phyloP scores from a whole-genome alignment of 2,797 vertebrate genomes.

The Prionace glauca region DNA sequence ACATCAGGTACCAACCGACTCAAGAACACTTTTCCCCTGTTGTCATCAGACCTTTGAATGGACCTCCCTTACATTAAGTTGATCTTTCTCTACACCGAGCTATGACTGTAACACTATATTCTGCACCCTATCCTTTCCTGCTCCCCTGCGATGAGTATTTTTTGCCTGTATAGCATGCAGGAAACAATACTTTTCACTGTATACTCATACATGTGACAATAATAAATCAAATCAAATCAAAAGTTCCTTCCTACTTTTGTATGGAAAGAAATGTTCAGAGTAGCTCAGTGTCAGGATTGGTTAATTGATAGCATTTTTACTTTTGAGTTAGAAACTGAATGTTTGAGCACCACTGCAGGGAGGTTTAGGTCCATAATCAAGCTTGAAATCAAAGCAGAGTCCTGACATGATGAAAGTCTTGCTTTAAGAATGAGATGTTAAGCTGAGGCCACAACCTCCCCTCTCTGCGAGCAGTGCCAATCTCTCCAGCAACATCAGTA shows the following conservation, averaged over 20 bases:
- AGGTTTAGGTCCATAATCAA: not conserved
- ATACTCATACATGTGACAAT: too few relatives aligned
- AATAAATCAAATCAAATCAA: too few relatives aligned
- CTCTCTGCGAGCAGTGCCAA: not conserved
- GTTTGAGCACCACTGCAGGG: not conserved
- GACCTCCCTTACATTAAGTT: too few relatives aligned
- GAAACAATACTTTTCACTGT: too few relatives aligned
- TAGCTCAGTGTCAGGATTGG: not conserved
- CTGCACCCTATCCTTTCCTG: too few relatives aligned
- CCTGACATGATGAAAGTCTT: not conserved
- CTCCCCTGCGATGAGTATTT: too few relatives aligned
- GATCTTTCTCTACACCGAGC: too few relatives aligned
- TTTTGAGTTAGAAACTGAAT: not conserved
- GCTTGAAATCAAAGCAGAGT: not conserved
- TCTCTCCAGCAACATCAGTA: not conserved
- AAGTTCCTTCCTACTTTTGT: not conserved
- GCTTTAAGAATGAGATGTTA: not conserved
- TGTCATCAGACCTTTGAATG: too few relatives aligned
- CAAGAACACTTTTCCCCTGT: too few relatives aligned
- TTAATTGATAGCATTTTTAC: not conserved
- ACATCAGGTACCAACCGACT: too few relatives aligned
- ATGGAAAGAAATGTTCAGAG: not conserved
- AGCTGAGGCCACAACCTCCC: not conserved
- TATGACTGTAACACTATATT: too few relatives aligned
- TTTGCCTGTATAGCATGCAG: too few relatives aligned